These are phyloP conservation scores for Oligia latruncula DNA, from an alignment of 2,888 invertebrate genomes.

Conservation along the genomic window DNA sequence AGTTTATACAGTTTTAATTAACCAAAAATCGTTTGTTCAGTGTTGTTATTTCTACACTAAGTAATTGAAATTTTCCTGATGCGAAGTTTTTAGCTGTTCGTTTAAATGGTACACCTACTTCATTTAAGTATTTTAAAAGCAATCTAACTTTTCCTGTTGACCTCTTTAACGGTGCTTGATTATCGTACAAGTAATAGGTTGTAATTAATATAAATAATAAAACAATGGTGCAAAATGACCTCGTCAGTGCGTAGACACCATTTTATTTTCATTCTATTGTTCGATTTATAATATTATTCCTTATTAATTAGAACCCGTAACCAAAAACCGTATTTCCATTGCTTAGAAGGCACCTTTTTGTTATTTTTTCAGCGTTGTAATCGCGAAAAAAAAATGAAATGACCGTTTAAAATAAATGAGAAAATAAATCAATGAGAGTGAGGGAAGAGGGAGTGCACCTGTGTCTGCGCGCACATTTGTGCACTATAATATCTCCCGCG, in stretches of 20 bases:
- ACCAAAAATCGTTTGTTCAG: background rate
- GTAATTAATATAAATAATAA: background rate
- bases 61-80: background rate
- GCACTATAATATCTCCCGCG: no score
- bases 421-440: no score
- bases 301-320: slow-evolving; percentile 3
- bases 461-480: no score
- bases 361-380: no score
- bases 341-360: no score
- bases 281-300: background rate
- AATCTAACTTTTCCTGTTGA: slow-evolving; percentile 13
- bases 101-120: background rate
- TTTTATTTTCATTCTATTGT: slow-evolving; percentile 4
- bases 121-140: background rate
- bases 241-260: slow-evolving; percentile 7
- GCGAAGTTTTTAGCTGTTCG: background rate
- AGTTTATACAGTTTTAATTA: background rate
- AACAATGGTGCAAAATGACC: slow-evolving; percentile 18
- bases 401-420: no score
- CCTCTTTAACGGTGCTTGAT: slow-evolving; percentile 8
- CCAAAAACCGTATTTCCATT: background rate
- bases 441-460: no score
- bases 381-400: no score
- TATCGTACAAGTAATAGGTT: slow-evolving; percentile 2
- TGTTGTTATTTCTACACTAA: background rate